Evolutionary conservation across 2,888 invertebrate genomes (phyloP), one percentile per base, ranked within the genome.

Genomic region (Eupithecia tripunctaria): DNA sequence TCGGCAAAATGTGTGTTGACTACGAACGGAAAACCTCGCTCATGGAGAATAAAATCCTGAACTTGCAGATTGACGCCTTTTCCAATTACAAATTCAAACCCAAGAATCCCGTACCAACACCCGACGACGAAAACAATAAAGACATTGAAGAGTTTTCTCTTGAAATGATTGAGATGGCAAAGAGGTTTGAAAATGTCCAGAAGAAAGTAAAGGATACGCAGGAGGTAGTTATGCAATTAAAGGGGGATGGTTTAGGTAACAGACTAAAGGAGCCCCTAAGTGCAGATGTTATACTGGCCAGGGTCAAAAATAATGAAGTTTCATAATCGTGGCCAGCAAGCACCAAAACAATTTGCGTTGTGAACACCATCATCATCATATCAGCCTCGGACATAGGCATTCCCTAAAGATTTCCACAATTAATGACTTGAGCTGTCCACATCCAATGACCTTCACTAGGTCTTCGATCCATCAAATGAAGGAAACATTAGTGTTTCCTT

Each of bases 1-100:
- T 89, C 67, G 90, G 93, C 0, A 91, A 89, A 78, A 88, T 88
- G 82, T 92, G 91, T 32, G 76, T 87, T 0, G 90, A 92, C 0
- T 94, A 93, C 43, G 86, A 91, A 27, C 84, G 88, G 18, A 94
- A 93, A 80, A 82, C 83, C 0, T 82, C 87, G 0, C 21, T 89
- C 0, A 81, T 92, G 72, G 91, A 92, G 60, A 90, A 91, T 56
- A 90, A 92, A 84, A 76, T 92, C 56, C 73, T 93, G 1, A 89
- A 92, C 74, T 82, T 90, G 12, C 87, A 89, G 73, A 82, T 93
- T 0, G 88, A 91, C 67, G 88, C 87, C 0, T 86, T 89, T 0
- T 79, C 89, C 0, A 91, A 87, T 21, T 86, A 83, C 60, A 86
- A 85, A 65, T 88, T 88, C 47, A 93, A 90, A 72, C 78, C 88